These are phyloP conservation scores for Natator depressus DNA, from an alignment of 2,113 vertebrate genomes.

Conservation along the genomic window DNA sequence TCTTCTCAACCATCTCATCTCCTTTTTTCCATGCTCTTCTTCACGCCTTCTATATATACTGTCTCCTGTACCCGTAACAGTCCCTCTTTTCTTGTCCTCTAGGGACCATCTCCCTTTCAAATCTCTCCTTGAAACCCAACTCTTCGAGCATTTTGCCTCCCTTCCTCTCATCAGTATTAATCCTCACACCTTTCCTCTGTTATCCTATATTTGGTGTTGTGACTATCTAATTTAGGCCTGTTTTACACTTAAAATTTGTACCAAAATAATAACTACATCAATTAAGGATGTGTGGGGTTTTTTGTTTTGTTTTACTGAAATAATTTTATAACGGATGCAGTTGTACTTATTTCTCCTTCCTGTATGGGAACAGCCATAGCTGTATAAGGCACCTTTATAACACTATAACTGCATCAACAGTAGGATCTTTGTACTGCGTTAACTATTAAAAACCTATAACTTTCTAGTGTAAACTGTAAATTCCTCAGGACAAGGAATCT, in stretches of 20 bases:
- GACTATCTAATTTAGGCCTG: background rate
- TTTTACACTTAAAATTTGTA: background rate
- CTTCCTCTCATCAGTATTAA: background rate
- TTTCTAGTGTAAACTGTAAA: background rate
- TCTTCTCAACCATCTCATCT: constrained; percentile 36
- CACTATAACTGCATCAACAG: background rate
- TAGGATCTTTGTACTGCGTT: background rate
- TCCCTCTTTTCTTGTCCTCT: background rate
- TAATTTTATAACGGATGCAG: background rate
- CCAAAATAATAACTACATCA: background rate
- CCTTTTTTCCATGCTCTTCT: background rate
- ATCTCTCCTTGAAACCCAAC: background rate
- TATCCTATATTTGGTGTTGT: background rate
- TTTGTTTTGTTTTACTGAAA: background rate
- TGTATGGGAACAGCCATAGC: background rate
- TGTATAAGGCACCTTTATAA: background rate
- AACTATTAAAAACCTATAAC: background rate
- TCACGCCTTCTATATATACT: background rate
- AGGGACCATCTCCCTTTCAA: background rate
- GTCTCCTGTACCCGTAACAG: background rate
- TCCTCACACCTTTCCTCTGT: background rate
- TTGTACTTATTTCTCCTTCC: background rate
- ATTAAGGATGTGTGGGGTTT: background rate
- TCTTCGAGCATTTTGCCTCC: background rate
- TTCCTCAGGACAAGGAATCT: background rate